Evolutionary conservation across 2,888 invertebrate genomes (phyloP).

Genomic region (Ennomos fuscantarius): DNA sequence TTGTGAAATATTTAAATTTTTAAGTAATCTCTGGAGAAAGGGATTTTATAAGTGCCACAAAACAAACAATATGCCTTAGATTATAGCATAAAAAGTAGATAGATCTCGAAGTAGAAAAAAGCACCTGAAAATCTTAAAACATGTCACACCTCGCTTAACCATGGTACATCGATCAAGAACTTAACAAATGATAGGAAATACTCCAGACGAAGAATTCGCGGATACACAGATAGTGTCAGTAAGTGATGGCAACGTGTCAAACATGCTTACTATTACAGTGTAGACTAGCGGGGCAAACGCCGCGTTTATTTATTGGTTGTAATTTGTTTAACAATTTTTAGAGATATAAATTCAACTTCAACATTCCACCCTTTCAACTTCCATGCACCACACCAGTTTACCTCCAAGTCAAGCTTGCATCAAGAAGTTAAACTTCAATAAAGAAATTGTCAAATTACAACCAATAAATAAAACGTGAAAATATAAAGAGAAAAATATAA

Average conservation of each 20-base stretch:
- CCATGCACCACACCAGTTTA: too few relatives aligned
- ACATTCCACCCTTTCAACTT: too few relatives aligned
- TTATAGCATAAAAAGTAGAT: neutral
- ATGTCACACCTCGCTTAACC: neutral
- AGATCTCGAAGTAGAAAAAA: neutral
- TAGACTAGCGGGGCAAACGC: constrained; percentile 19
- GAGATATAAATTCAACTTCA: too few relatives aligned
- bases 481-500: too few relatives aligned
- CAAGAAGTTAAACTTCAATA: too few relatives aligned
- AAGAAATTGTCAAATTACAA: too few relatives aligned
- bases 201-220: constrained; percentile 29
- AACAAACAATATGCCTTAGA: too few relatives aligned
- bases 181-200: constrained; percentile 24
- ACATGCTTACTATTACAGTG: neutral
- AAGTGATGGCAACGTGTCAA: constrained; percentile 27
- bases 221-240: constrained; percentile 28
- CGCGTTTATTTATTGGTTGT: neutral
- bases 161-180: constrained; percentile 7
- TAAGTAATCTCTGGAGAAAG: too few relatives aligned
- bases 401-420: too few relatives aligned
- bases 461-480: too few relatives aligned
- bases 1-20: too few relatives aligned
- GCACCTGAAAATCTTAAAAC: constrained; percentile 6
- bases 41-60: too few relatives aligned
- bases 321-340: neutral